phyloP scores from a whole-genome alignment of 2,797 vertebrate genomes.

The Gallirallus australis region DNA sequence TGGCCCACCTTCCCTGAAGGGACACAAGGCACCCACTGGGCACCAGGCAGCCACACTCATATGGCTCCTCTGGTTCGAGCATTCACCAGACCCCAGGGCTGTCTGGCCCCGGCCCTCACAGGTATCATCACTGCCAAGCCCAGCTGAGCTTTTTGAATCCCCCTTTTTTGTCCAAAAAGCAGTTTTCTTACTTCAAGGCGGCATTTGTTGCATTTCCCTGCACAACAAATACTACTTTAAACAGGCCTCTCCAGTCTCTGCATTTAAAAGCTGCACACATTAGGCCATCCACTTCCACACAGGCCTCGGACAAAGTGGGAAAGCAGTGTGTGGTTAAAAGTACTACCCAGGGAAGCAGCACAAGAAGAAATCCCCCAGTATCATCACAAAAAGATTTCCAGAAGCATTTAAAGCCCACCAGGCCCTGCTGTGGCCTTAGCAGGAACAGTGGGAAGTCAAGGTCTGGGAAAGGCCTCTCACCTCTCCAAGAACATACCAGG shows the following conservation, averaged over 20 bases:
- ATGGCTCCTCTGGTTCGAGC: accelerated
- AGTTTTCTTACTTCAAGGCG: neutral
- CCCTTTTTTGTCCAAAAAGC: neutral
- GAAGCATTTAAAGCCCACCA: neutral
- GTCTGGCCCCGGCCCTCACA: neutral
- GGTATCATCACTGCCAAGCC: neutral
- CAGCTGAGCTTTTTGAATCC: neutral
- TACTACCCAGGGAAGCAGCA: neutral
- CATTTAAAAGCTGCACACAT: neutral
- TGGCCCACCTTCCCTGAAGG: neutral
- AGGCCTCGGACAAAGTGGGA: neutral
- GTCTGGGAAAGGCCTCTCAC: neutral
- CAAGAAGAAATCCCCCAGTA: neutral
- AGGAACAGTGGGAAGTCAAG: too few relatives aligned
- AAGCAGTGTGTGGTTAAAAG: neutral
- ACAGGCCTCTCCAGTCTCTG: neutral
- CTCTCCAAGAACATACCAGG: neutral
- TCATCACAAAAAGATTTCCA: neutral
- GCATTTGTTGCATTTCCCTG: neutral
- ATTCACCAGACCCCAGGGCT: accelerated
- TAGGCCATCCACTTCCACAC: neutral
- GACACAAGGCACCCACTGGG: neutral
- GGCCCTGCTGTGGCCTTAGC: neutral
- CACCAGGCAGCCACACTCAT: neutral
- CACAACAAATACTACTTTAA: neutral